These are phyloP conservation scores for Yponomeuta cagnagella DNA, from an alignment of 2,888 invertebrate genomes.

Conservation along the genomic window DNA sequence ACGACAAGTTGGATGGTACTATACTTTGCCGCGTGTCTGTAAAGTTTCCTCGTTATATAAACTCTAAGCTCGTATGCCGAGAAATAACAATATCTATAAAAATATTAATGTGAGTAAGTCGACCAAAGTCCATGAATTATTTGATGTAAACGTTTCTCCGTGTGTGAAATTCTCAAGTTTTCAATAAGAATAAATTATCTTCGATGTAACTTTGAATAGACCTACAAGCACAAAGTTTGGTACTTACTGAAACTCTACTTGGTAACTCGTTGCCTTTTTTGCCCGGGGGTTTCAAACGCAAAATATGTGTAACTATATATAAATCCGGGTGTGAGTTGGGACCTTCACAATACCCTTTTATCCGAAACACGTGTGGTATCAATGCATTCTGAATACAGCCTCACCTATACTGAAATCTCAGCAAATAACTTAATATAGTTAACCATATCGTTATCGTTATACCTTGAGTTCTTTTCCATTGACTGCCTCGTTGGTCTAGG, in stretches of 20 bases:
- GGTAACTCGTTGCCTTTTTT: background rate
- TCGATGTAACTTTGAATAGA: background rate
- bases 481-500: too few relatives aligned
- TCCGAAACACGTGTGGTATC: background rate
- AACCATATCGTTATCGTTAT: too few relatives aligned
- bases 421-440: too few relatives aligned
- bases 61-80: background rate
- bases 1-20: constrained; percentile 56
- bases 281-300: background rate
- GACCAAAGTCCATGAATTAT: background rate
- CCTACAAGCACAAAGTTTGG: background rate
- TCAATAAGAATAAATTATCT: constrained; percentile 1
- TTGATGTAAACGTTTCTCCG: background rate
- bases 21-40: constrained; percentile 27
- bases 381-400: too few relatives aligned
- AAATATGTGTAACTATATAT: background rate
- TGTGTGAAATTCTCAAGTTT: background rate
- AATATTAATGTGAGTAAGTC: constrained; percentile 30
- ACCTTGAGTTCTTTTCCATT: too few relatives aligned
- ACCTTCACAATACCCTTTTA: background rate
- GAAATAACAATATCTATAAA: constrained; percentile 30
- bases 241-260: background rate
- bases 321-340: background rate
- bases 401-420: too few relatives aligned
- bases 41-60: constrained; percentile 32